phyloP scores from a whole-genome alignment of 2,113 vertebrate species.

The Xenotilapia flavipinnis region DNA sequence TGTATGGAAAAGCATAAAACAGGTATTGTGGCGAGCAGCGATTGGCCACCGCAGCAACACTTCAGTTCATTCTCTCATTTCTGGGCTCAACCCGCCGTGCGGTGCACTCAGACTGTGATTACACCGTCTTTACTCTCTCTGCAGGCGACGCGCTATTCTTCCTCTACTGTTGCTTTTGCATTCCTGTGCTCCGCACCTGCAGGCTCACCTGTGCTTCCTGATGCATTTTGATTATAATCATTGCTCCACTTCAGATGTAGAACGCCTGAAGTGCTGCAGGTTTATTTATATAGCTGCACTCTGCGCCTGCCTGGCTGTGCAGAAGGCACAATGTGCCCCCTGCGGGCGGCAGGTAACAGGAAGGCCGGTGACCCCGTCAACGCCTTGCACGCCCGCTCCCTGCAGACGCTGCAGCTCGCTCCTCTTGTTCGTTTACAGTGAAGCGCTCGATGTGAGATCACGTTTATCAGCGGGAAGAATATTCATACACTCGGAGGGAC shows the following conservation, averaged over 20 bases:
- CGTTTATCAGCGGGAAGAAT: not conserved
- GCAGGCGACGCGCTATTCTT: not conserved
- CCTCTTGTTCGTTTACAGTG: not conserved
- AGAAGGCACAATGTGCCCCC: not conserved
- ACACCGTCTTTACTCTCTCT: not conserved
- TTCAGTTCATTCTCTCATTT: not conserved
- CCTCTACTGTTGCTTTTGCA: not conserved
- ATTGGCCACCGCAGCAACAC: not conserved
- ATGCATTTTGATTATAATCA: not conserved
- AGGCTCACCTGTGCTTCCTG: not conserved
- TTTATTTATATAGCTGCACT: not conserved
- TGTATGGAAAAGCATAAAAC: not conserved
- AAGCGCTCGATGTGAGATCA: not conserved
- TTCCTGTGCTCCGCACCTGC: not conserved
- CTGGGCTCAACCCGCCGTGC: not conserved
- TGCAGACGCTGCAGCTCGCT: not conserved
- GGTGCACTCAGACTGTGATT: not conserved
- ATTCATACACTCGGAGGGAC: not conserved
- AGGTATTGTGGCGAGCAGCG: not conserved
- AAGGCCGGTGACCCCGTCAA: not conserved
- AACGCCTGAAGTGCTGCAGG: not conserved
- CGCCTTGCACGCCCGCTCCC: rapidly evolving
- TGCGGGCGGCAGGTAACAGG: not conserved
- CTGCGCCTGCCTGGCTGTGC: not conserved
- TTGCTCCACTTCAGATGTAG: not conserved